Base-by-base conservation (phyloP, 92 coral and sea anemone species). In the Zoanthus gigantus region DNA sequence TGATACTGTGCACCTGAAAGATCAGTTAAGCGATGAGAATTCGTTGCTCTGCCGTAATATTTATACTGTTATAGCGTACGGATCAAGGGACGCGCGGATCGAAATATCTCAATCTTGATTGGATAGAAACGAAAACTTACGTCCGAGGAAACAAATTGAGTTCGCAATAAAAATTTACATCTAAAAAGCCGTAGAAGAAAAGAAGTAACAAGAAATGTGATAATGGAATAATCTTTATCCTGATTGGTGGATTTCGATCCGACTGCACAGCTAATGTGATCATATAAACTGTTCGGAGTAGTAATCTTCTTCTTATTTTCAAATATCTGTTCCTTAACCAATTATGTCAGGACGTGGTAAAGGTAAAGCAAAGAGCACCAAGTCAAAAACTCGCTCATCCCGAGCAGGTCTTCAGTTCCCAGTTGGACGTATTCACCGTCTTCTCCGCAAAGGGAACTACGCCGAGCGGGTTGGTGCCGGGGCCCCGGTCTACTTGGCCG, bases 301-400 rank as follows among this genome's bases (percentile, higher is more conserved):
- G 29, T 16, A n/a, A 16, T 61, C 16, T 6, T 8, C 0, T 61
- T 1, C 0, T 61, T 1, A 50, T 16, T 61, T 16, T 16, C 29
- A 14, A 17, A 5, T 13, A 5, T 14, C 52, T 42, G 29, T 14
- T 42, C 6, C 14, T 9, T 37, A 6, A 72, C 45, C 37, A 3
- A 72, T 13, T 18, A 72, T 72, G 76, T 72, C 76, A 31, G 76
- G 76, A 72, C 76, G 76, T 72, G 76, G 76, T 72, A 72, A 72
- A 72, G 76, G 76, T 53, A 72, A 72, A 45, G 76, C 76, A 18
- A 72, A 72, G 50, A 45, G 76, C 76, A 45, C 76, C 18, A 72
- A 72, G 34, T 72, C 76, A 12, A 72, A 72, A 4, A 8, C 76
- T 17, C 76, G 76, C 76, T 72, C 76, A 72, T 72, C 76, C 76